These are phyloP conservation scores for Excalfactoria chinensis DNA, from an alignment of 2,113 vertebrate genomes.

Conservation along the genomic window DNA sequence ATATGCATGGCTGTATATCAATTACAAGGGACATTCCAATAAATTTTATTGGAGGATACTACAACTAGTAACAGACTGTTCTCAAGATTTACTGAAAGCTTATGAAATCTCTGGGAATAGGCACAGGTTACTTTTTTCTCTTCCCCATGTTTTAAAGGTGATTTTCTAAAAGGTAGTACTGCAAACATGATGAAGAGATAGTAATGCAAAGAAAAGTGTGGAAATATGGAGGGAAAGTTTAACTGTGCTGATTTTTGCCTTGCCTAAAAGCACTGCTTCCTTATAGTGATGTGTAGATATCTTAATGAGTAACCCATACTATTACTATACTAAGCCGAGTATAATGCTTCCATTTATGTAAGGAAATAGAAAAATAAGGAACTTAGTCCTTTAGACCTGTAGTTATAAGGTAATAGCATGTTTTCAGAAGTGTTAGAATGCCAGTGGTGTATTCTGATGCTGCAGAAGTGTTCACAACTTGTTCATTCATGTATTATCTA, in stretches of 20 bases:
- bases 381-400: neutral
- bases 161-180: neutral
- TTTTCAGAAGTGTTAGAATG: neutral
- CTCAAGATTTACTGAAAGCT: neutral
- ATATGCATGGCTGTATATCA: fast-evolving
- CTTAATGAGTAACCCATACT: neutral
- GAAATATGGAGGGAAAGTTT: neutral
- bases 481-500: neutral
- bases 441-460: neutral
- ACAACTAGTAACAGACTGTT: neutral
- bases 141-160: neutral
- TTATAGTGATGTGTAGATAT: neutral
- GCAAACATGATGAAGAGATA: neutral
- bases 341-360: neutral
- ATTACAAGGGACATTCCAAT: neutral
- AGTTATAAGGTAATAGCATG: neutral
- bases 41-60: neutral
- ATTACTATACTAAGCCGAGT: neutral
- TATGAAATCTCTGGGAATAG: neutral
- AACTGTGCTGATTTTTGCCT: neutral
- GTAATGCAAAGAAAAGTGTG: neutral
- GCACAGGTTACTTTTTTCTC: neutral
- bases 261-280: neutral
- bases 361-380: neutral
- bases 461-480: neutral